Evolutionary conservation across 1,140 invertebrate genomes (phyloP), one percentile per base, ranked within the genome.

Genomic region (Nasonia vitripennis): DNA sequence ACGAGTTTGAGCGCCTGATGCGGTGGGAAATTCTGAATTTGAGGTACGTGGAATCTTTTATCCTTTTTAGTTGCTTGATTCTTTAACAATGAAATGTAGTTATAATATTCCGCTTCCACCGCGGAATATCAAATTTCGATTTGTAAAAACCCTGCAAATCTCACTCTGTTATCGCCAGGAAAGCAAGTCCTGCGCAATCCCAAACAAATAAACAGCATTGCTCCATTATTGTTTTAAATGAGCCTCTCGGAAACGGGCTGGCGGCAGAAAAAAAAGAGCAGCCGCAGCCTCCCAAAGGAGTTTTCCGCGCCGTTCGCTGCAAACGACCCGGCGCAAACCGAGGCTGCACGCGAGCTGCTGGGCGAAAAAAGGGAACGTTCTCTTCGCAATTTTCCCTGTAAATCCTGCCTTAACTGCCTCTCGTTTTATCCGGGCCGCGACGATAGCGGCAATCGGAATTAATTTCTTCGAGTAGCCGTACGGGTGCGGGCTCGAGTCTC

Each of bases 361-460:
- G 41, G 41, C 7, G 6, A 78, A 78, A 71, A 51, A 78, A 78
- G 23, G n/a, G n/a, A 78, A 45, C n/a, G 11, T 55, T 20, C 27
- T 12, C 78, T 51, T 71, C 9, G 70, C 48, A 85, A 85, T 85
- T 85, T 81, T 41, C 62, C 74, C 74, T 83, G 75, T 79, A 86
- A 86, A 81, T 81, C 79, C 79, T 78, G 17, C 41, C 34, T 85
- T 81, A 55, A 85, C 41, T 37, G 80, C 48, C 79, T 68, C 55
- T 81, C 68, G 84, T 83, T 81, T 87, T 82, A 75, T 71, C 48
- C n/a, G 45, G 17, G 55, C 31, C 10, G 73, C 77, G 83, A 62
- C 84, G 87, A 90, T 90, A 90, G 88, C 80, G 87, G 86, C 89
- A 89, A 91, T 90, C 86, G 87, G 88, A 91, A 91, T 91, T 91